These are phyloP conservation scores for Hypomecis atomaria DNA, from an alignment of 2,888 invertebrate species.

Conservation along the genomic window DNA sequence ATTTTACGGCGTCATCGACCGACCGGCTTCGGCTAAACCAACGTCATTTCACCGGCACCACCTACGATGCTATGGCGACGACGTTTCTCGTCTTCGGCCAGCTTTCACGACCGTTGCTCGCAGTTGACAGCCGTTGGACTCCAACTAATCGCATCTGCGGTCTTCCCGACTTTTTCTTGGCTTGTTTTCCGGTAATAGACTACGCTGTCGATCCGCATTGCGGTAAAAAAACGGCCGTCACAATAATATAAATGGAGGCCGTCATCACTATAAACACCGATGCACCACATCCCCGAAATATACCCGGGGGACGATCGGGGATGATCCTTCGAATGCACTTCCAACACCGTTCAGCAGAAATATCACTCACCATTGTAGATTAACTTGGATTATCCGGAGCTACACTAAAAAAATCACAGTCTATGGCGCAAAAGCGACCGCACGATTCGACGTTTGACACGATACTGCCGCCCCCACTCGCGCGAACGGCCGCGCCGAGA, in stretches of 20 bases:
- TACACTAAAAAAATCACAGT: conserved; percentile 85
- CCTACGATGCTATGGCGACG: conserved; percentile 78
- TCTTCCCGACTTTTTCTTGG: conserved; percentile 44
- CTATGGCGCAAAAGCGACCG: conserved; percentile 84
- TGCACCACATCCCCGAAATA: conserved; percentile 79
- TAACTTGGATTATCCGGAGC: conserved; percentile 85
- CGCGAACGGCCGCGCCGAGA: conserved; percentile 80
- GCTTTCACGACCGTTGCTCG: conserved; percentile 53
- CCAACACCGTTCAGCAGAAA: conserved; percentile 71
- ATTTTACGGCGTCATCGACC: conserved; percentile 59
- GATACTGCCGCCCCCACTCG: conserved; percentile 85
- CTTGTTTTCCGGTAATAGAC: conserved; percentile 51
- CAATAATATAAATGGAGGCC: conserved; percentile 84
- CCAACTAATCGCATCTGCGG: conserved; percentile 43
- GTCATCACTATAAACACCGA: conserved; percentile 83
- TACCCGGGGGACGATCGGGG: conserved; percentile 58
- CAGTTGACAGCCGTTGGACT: conserved; percentile 44
- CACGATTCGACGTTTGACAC: conserved; percentile 83
- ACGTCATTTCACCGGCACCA: conserved; percentile 75
- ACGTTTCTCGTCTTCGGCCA: conserved; percentile 62
- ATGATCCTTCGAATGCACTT: conserved; percentile 70
- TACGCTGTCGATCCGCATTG: conserved; percentile 77
- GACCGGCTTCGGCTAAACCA: conserved; percentile 59
- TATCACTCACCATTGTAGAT: conserved; percentile 85
- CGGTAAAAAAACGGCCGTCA: conserved; percentile 84